Conservation (phyloP, 2,797 vertebrate genomes). For the Melanogrammus aeglefinus region DNA sequence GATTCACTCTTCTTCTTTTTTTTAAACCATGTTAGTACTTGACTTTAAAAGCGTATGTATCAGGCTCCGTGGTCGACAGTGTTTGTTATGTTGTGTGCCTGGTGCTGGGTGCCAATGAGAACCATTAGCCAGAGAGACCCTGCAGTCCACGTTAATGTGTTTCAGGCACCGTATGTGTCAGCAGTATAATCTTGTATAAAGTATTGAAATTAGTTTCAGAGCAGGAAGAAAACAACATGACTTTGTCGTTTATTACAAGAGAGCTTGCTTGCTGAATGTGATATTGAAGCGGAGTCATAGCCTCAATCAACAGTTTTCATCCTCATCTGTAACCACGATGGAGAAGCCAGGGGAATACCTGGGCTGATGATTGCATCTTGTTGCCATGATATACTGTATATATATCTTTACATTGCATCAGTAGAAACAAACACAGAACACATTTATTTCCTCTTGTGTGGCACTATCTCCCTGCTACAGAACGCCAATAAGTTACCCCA, state of each 20-base stretch:
- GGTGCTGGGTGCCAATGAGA: constrained; percentile 35
- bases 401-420: not conserved
- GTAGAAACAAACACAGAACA: not conserved
- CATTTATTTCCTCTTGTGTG: too few relatives aligned
- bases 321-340: not conserved
- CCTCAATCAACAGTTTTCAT: not conserved
- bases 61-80: constrained; percentile 10
- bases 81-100: constrained; percentile 44
- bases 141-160: constrained; percentile 56
- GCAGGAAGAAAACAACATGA: constrained; percentile 53
- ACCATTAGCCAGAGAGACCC: constrained; percentile 41
- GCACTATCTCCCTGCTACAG: too few relatives aligned
- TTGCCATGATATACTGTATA: not conserved
- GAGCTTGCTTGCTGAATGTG: constrained; percentile 43
- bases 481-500: not conserved
- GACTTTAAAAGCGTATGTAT: constrained; percentile 2
- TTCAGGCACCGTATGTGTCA: constrained; percentile 51
- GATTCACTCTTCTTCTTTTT: constrained; percentile 11
- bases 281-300: not conserved
- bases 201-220: constrained; percentile 60
- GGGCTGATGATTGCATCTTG: not conserved
- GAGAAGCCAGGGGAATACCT: not conserved
- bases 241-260: constrained; percentile 57
- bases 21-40: constrained; percentile 20
- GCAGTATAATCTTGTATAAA: constrained; percentile 56